A percentile compares a stretch with the other conserved stretches of the same genome.
Evolutionary conservation across 2,113 vertebrate species (phyloP).

Genomic region (Carollia perspicillata): DNA sequence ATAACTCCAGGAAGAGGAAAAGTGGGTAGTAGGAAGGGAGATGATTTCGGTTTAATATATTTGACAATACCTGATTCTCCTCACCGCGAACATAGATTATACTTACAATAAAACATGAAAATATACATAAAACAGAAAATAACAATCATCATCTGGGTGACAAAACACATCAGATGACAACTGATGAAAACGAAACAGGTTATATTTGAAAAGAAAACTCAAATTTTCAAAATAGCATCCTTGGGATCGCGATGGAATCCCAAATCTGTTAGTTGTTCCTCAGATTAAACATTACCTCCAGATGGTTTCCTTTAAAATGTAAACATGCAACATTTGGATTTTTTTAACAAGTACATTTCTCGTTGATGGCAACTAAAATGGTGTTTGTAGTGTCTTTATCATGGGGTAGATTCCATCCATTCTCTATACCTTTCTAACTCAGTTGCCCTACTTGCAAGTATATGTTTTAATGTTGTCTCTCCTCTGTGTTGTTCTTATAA

Average conservation of each 20-base stretch:
- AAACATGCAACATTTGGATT: background rate
- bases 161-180: background rate
- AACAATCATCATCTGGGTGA: background rate
- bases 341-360: background rate
- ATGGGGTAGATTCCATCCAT: background rate
- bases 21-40: background rate
- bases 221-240: background rate
- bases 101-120: background rate
- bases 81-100: fast-evolving
- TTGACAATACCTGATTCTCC: background rate
- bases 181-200: background rate
- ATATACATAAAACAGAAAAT: background rate
- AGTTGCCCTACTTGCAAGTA: background rate
- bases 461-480: background rate
- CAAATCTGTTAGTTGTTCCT: slow-evolving; percentile 23
- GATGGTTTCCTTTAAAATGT: slow-evolving; percentile 22
- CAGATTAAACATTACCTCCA: slow-evolving; percentile 19
- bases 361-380: background rate
- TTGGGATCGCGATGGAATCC: background rate
- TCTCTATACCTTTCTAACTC: background rate
- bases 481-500: background rate
- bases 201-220: background rate
- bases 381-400: background rate
- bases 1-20: background rate
- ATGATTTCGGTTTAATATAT: background rate